Percentiles rank a stretch among this genome's conserved stretches.
These are phyloP conservation scores for Syngnathoides biaculeatus DNA, from an alignment of 2,113 vertebrate species.

Conservation along the genomic window DNA sequence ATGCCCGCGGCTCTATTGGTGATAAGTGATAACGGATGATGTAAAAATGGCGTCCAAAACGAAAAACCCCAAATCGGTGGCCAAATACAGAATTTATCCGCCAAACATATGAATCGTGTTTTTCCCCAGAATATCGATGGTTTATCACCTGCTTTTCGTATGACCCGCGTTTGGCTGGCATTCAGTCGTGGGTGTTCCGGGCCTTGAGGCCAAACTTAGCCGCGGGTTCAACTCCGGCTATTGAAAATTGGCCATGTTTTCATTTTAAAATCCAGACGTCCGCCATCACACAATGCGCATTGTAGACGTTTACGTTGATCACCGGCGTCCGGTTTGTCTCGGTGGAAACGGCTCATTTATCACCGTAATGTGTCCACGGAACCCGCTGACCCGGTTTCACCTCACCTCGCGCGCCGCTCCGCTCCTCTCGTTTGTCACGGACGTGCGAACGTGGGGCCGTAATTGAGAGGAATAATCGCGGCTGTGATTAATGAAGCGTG, in stretches of 20 bases:
- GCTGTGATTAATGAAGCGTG: constrained; percentile 7
- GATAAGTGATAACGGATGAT: too few species aligned
- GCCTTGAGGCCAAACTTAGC: neutral
- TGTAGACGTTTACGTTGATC: neutral
- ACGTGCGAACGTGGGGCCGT: constrained; percentile 1
- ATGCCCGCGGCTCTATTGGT: too few species aligned
- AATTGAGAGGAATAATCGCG: constrained; percentile 21
- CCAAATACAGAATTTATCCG: too few species aligned
- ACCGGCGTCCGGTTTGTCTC: neutral
- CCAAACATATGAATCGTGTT: too few species aligned
- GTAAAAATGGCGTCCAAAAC: too few species aligned
- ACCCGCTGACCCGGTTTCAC: constrained; percentile 9
- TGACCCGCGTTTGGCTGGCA: too few species aligned
- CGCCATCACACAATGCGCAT: neutral
- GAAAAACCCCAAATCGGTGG: too few species aligned
- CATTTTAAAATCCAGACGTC: neutral
- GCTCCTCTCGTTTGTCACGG: neutral
- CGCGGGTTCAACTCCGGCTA: neutral
- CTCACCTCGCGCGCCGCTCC: neutral
- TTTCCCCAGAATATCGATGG: too few species aligned
- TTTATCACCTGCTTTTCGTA: too few species aligned
- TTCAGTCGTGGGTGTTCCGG: too few species aligned
- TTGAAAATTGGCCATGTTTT: neutral
- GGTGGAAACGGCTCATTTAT: constrained; percentile 4
- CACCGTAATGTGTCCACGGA: constrained; percentile 8